phyloP scores from a whole-genome alignment of 2,113 vertebrate species.

The Anolis carolinensis region DNA sequence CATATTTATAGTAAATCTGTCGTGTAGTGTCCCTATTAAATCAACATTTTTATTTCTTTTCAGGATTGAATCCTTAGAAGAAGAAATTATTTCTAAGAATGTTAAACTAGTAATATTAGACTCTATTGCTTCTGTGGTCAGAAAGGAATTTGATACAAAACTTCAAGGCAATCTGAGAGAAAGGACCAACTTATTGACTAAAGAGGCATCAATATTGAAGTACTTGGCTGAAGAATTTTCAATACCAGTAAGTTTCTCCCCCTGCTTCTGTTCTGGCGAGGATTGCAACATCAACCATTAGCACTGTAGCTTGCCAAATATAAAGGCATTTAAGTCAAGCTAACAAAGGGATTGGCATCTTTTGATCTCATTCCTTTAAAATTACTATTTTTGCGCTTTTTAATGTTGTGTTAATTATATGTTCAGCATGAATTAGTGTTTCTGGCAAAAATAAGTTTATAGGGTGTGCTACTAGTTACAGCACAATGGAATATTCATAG shows the following conservation, averaged over 20 bases:
- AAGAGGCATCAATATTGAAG: slow-evolving; percentile 80
- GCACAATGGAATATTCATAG: neutral
- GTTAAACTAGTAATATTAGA: slow-evolving; percentile 84
- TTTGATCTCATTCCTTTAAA: neutral
- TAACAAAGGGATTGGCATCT: neutral
- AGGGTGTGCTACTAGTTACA: neutral
- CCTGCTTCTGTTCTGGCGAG: neutral
- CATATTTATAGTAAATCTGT: neutral
- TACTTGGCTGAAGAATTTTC: slow-evolving; percentile 86
- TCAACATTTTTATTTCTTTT: slow-evolving; percentile 21
- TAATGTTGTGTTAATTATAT: neutral
- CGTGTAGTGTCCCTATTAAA: neutral
- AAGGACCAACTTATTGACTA: slow-evolving; percentile 82
- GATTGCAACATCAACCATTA: neutral
- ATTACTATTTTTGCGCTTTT: neutral
- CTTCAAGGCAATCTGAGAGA: slow-evolving; percentile 81
- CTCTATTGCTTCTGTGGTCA: slow-evolving; percentile 86
- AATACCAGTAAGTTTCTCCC: slow-evolving; percentile 81
- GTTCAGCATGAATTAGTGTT: neutral
- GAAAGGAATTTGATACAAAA: slow-evolving; percentile 87
- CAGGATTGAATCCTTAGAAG: slow-evolving; percentile 84
- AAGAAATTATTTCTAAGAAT: slow-evolving; percentile 84
- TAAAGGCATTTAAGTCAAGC: neutral
- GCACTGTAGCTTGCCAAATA: neutral
- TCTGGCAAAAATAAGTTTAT: slow-evolving; percentile 6